Conservation (phyloP, 2,113 vertebrate genomes). For the Lasiurus cinereus region DNA sequence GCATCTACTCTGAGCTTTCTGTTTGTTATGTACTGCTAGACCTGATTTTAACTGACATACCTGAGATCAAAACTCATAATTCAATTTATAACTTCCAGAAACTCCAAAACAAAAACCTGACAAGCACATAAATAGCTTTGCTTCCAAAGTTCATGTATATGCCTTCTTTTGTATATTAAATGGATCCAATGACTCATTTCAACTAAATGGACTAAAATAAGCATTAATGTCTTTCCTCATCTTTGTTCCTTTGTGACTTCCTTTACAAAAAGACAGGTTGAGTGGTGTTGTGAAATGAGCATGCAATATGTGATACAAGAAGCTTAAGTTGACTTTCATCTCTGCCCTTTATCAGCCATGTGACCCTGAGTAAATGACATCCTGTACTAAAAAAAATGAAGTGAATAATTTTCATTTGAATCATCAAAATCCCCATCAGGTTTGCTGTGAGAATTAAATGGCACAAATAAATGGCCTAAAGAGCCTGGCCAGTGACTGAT, state of each 20-base stretch:
- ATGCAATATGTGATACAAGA: neutral
- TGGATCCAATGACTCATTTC: neutral
- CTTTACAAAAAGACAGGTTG: neutral
- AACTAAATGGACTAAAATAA: neutral
- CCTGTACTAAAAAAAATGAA: neutral
- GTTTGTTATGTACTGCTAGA: neutral
- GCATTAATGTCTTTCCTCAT: neutral
- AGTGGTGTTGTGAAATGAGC: accelerated
- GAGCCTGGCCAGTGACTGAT: neutral
- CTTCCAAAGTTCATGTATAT: neutral
- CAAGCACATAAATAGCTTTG: neutral
- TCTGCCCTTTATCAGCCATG: neutral
- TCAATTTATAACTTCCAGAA: constrained; percentile 28
- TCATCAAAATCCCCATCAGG: constrained; percentile 13
- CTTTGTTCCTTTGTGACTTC: constrained; percentile 8
- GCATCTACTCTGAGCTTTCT: neutral
- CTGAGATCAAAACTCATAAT: neutral
- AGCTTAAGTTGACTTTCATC: neutral
- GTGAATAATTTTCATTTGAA: constrained; percentile 55
- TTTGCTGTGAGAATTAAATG: constrained; percentile 5
- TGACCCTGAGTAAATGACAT: neutral
- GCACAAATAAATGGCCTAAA: neutral
- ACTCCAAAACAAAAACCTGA: neutral
- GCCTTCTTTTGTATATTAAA: neutral
- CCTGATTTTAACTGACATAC: neutral